These are phyloP conservation scores for Diaprepes abbreviatus DNA, from an alignment of 2,888 invertebrate species.

Conservation along the genomic window DNA sequence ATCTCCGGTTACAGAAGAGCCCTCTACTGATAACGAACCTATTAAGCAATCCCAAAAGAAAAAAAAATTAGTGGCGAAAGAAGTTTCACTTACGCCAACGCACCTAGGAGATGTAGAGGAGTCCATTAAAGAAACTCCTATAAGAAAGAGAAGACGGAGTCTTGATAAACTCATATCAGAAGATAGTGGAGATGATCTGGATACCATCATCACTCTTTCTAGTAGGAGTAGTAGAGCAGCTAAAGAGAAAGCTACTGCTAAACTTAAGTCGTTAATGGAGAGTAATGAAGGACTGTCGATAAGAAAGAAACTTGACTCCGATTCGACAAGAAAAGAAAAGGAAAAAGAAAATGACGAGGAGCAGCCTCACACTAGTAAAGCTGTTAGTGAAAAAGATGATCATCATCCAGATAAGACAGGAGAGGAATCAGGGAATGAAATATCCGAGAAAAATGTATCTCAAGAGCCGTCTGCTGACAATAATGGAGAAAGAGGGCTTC, in stretches of 20 bases:
- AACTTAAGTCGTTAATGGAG: constrained; percentile 54
- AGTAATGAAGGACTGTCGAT: constrained; percentile 39
- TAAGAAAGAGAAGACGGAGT: constrained; percentile 54
- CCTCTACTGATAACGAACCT: constrained; percentile 2
- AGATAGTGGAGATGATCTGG: constrained; percentile 52
- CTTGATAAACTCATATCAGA: constrained; percentile 55
- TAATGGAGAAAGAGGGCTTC: neutral
- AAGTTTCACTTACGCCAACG: neutral
- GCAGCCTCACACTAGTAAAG: neutral
- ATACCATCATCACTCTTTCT: constrained; percentile 48
- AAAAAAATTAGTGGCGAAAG: neutral
- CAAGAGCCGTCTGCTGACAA: neutral
- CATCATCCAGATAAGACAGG: neutral
- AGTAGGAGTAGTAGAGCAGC: constrained; percentile 57
- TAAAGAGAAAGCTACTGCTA: constrained; percentile 56
- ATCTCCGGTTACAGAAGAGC: constrained; percentile 22
- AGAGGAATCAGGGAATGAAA: neutral
- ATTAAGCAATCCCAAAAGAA: constrained; percentile 18
- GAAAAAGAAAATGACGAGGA: neutral
- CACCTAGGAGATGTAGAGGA: neutral
- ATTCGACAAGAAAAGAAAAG: constrained; percentile 31
- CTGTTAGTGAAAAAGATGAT: neutral
- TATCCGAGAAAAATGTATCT: neutral
- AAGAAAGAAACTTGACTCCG: constrained; percentile 1
- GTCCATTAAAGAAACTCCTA: constrained; percentile 10